These are phyloP conservation scores for Tychaedon coryphoeus DNA, from an alignment of 2,113 vertebrate species.

Conservation along the genomic window DNA sequence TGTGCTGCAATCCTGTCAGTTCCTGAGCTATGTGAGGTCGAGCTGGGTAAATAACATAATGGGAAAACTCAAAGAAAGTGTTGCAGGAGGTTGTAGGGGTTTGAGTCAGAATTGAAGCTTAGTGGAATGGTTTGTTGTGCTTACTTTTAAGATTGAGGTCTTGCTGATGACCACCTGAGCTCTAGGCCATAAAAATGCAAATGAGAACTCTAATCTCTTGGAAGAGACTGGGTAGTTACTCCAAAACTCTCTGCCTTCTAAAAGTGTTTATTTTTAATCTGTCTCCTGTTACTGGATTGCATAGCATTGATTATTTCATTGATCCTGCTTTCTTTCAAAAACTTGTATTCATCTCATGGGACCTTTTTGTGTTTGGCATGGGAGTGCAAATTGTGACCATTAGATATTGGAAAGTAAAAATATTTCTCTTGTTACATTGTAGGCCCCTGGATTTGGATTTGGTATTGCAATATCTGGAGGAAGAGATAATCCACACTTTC, in stretches of 20 bases:
- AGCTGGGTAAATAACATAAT: not conserved
- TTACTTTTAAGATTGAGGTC: not conserved
- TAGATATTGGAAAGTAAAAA: not conserved
- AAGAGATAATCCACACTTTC: conserved; percentile 98
- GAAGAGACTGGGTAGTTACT: not conserved
- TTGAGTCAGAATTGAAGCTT: not conserved
- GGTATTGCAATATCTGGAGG: conserved; percentile 99
- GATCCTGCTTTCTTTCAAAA: not conserved
- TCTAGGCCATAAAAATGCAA: not conserved
- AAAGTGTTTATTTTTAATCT: not conserved
- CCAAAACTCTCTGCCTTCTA: not conserved
- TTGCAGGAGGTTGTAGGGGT: not conserved
- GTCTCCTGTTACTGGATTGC: not conserved
- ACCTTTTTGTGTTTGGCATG: not conserved
- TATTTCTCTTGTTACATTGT: not conserved
- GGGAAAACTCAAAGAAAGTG: not conserved
- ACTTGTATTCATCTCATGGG: not conserved
- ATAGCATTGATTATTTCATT: not conserved
- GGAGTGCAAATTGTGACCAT: not conserved
- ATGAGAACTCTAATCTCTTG: not conserved
- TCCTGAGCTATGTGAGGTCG: not conserved
- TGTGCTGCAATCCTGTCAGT: not conserved
- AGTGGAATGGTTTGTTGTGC: not conserved
- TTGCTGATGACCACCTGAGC: not conserved
- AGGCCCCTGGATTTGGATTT: conserved; percentile 98